Conservation (phyloP, 1,140 invertebrate genomes). For the Drosophila tsacasi region DNA sequence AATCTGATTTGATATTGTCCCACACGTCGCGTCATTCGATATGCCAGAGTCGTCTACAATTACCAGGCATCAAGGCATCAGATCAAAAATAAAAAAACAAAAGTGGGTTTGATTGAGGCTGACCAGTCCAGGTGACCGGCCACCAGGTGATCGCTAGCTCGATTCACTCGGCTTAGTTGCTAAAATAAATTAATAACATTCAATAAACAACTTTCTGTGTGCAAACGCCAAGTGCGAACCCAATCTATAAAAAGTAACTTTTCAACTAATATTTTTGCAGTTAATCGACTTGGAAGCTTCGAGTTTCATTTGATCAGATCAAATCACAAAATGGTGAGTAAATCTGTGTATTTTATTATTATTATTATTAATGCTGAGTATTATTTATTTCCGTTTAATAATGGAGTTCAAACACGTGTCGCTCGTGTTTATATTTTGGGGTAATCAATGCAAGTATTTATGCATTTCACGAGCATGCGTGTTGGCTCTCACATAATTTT, state of each 20-base stretch:
- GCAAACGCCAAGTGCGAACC: constrained; percentile 23
- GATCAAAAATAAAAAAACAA: not conserved
- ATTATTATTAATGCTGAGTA: constrained; percentile 9
- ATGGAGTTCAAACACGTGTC: constrained; percentile 34
- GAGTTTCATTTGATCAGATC: constrained; percentile 48
- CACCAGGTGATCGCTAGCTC: not conserved
- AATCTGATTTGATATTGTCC: constrained; percentile 78
- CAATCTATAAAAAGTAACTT: constrained; percentile 16
- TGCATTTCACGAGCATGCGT: constrained; percentile 23
- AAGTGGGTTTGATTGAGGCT: constrained; percentile 30
- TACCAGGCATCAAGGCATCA: constrained; percentile 45
- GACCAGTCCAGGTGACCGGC: constrained; percentile 31
- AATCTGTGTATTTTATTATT: not conserved
- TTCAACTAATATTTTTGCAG: constrained; percentile 60
- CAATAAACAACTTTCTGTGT: constrained; percentile 49
- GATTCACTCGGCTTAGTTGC: not conserved
- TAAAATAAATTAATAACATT: constrained; percentile 29
- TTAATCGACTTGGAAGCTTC: constrained; percentile 64
- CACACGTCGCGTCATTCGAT: constrained; percentile 75
- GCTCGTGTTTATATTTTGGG: constrained; percentile 16
- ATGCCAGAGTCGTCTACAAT: constrained; percentile 74
- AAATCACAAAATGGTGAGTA: constrained; percentile 72
- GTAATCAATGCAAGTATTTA: constrained; percentile 41
- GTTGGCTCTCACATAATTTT: constrained; percentile 50
- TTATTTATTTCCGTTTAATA: constrained; percentile 13